These are phyloP conservation scores for Oreochromis spilurus DNA, from an alignment of 2,113 vertebrate species.

Conservation along the genomic window DNA sequence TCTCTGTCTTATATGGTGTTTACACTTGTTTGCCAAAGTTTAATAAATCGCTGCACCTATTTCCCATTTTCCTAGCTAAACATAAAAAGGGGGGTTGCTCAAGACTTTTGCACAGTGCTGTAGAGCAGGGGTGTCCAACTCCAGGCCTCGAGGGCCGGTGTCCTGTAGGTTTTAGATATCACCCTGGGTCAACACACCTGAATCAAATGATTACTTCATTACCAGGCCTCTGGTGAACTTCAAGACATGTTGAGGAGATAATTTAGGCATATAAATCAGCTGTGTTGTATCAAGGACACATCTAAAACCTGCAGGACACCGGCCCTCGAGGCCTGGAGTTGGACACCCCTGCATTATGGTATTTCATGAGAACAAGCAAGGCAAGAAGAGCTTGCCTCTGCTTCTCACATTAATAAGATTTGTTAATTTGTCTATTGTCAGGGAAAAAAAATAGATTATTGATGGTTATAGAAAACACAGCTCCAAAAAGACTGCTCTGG, in stretches of 20 bases:
- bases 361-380: neutral
- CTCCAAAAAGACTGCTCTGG: accelerated
- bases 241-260: neutral
- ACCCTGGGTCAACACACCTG: neutral
- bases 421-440: neutral
- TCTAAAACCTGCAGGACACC: neutral
- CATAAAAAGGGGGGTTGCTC: neutral
- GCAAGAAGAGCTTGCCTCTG: neutral
- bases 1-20: neutral
- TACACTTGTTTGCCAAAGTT: neutral
- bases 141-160: accelerated
- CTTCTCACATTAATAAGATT: neutral
- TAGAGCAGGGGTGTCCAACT: neutral
- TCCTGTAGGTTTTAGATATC: neutral
- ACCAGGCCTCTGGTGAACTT: accelerated
- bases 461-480: neutral
- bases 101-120: neutral
- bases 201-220: accelerated
- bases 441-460: neutral
- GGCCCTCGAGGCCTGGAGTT: accelerated
- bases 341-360: neutral
- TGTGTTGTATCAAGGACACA: accelerated
- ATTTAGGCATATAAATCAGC: neutral
- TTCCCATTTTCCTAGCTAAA: neutral
- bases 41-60: neutral